A percentile compares a stretch with the other conserved stretches of the same genome.
Conservation (phyloP, 2,113 vertebrate genomes). For the Emberiza fucata region DNA sequence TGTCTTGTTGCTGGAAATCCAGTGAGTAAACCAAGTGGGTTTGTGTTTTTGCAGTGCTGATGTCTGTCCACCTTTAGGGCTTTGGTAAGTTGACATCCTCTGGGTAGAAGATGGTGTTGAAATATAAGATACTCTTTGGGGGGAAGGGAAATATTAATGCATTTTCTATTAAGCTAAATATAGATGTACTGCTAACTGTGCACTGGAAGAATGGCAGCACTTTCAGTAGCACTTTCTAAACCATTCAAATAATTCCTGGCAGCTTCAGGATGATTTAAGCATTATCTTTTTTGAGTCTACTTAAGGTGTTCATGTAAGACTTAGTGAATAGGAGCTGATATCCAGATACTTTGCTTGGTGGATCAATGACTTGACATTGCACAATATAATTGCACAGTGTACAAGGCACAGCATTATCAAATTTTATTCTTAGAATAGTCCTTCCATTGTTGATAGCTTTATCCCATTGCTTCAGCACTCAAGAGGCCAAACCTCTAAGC, state of each 20-base stretch:
- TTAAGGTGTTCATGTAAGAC: not conserved
- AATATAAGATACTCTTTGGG: not conserved
- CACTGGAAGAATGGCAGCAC: not conserved
- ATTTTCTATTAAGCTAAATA: constrained; percentile 1
- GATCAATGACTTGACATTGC: not conserved
- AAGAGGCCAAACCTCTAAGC: not conserved
- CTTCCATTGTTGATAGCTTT: not conserved
- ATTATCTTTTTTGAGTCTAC: not conserved
- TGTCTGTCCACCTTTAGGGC: not conserved
- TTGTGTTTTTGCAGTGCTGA: not conserved
- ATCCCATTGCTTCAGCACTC: not conserved
- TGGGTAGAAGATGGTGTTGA: not conserved
- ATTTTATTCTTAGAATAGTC: not conserved
- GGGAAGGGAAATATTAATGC: not conserved
- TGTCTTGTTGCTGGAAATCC: not conserved
- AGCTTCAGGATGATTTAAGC: not conserved
- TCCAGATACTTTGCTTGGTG: not conserved
- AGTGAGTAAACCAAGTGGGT: not conserved
- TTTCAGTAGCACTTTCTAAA: not conserved
- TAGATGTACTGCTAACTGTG: not conserved
- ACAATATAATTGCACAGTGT: not conserved
- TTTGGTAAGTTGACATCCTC: not conserved
- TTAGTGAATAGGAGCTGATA: not conserved
- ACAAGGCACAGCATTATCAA: not conserved
- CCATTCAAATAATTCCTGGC: not conserved